Evolutionary conservation across 2,888 invertebrate genomes (phyloP), one percentile per base, ranked within the genome.

Genomic region (Mythimna vitellina): DNA sequence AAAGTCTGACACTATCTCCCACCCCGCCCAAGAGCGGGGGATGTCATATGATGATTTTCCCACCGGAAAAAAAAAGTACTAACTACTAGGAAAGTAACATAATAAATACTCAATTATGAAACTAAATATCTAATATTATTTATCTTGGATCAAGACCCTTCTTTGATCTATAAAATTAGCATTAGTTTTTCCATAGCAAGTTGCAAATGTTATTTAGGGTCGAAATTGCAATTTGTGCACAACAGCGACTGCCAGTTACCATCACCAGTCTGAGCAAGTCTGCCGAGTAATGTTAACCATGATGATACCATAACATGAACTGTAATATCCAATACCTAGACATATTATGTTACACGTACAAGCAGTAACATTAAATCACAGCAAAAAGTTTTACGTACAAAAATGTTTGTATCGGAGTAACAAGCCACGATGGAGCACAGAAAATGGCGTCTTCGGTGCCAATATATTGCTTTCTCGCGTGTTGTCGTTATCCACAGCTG

Each of bases 401-500:
- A 86, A 85, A 83, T 83, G 75, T 80, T 81, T 81, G 77, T 80
- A 85, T 82, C 67, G 78, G 65, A 60, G 83, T 81, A 85, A 84
- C 86, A 84, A 78, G 83, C 87, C 86, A 82, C 88, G 83, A 83
- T 87, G 86, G 85, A 88, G 87, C 89, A 90, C 89, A 87, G 91
- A 91, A 93, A 92, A 94, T 92, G 92, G 93, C 93, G 91, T 94
- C 94, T 95, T 93, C 90, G 88, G 88, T 90, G 89, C 92, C 95
- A 91, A 95, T 95, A 95, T 96, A 96, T 96, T 93, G 94, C 94
- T 93, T 93, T 90, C 92, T 95, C 93, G 94, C 95, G 95, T 96
- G 95, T 93, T 89, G 93, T 96, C 95, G 95, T 96, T 96, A 95
- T 88, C 80, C 80, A 86, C 96, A 96, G 94, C 95, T 95, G 96